Evolutionary conservation across 1,140 invertebrate genomes (phyloP), one percentile per base, ranked within the genome.

Genomic region (Luehdorfia chinensis): DNA sequence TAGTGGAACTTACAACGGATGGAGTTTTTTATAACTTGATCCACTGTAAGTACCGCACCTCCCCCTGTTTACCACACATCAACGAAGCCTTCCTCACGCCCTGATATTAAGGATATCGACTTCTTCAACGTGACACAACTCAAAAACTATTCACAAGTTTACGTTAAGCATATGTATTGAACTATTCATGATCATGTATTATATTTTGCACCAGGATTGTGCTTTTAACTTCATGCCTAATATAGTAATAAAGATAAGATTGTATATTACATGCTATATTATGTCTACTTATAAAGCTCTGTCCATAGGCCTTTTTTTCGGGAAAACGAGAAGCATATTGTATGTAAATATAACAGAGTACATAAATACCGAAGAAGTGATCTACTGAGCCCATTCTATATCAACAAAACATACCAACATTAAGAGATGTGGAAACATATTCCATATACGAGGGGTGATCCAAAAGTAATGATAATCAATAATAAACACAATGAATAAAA

Each of bases 131-230:
- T 64, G 56, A 67, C 70, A 76, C 73, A 71, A 77, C 80, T 86
- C 83, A 86, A 86, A 86, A 86, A 86, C 83, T 86, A 86, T 86
- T 86, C 83, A 86, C 83, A 84, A 61, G 65, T 60, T 57, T 57
- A 64, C 69, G 61, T 70, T 72, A 77, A 75, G 70, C 76, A 84
- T 77, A 78, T 80, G 76, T 77, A 65, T 79, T 75, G 69, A 62
- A 52, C 53, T 66, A 61, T 44, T 49, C 54, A 41, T 46, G 49
- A 56, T 50, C 58, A 55, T 47, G 49, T 64, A n/a, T 55, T 61
- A 66, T 74, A 68, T 66, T 58, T 79, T 68, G 74, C 79, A 77
- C 72, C 72, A 74, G 71, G 75, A 69, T 75, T 59, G 46, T 66
- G 53, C 55, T 54, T 48, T 57, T 46, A 55, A 41, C 13, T 7